A percentile compares a stretch with the other conserved stretches of the same genome.
Evolutionary conservation across 2,888 invertebrate genomes (phyloP).

Genomic region (Drosophila greeni): DNA sequence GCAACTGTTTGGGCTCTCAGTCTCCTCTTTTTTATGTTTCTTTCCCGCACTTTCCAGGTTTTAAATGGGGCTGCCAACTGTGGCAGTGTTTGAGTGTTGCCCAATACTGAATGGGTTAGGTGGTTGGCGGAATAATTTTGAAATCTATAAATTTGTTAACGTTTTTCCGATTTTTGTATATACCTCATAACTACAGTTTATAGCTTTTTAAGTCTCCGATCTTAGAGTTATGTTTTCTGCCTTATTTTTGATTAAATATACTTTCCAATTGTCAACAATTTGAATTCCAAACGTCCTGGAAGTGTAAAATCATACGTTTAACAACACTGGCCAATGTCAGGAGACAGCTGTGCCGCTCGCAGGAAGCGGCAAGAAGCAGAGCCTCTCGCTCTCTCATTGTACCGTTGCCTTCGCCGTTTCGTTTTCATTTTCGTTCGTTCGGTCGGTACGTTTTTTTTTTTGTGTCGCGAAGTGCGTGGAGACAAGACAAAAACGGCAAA

Average conservation of each 20-base stretch:
- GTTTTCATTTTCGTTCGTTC: conserved; percentile 18
- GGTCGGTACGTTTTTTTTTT: conserved; percentile 24
- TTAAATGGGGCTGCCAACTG: conserved; percentile 42
- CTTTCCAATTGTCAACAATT: not conserved
- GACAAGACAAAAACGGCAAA: conserved; percentile 24
- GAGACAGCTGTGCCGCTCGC: conserved; percentile 16
- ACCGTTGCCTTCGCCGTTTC: conserved; percentile 27
- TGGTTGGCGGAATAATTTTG: not conserved
- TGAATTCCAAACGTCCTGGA: not conserved
- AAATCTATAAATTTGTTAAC: not conserved
- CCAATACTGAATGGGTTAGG: not conserved
- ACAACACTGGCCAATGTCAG: conserved; percentile 4
- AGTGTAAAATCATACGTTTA: not conserved
- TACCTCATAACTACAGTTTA: too few relatives aligned
- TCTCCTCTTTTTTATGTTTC: not conserved
- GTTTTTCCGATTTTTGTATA: not conserved
- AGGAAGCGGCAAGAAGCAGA: conserved; percentile 26
- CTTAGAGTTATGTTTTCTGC: too few relatives aligned
- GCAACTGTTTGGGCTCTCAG: not conserved
- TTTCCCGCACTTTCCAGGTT: conserved; percentile 55
- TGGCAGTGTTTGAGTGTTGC: not conserved
- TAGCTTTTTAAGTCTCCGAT: too few relatives aligned
- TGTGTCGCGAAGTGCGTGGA: conserved; percentile 12
- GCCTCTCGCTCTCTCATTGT: conserved; percentile 34
- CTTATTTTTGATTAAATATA: too few relatives aligned